phyloP scores from a whole-genome alignment of 53 echinoderm and acorn worm species.

The Crossaster papposus region DNA sequence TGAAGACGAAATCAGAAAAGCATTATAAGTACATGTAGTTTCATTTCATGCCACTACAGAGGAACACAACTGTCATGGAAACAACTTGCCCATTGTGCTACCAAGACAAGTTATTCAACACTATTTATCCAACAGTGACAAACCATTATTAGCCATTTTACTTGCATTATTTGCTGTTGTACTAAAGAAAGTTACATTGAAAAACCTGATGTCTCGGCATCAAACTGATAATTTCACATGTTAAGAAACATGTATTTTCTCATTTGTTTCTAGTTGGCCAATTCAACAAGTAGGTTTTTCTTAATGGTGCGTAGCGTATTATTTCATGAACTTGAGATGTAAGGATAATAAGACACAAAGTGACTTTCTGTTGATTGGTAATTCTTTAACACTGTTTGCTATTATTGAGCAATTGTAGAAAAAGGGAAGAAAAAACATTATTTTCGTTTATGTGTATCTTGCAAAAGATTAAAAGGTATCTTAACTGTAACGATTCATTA shows the following conservation, averaged over 20 bases:
- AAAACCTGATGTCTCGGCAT: too few species aligned
- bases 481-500: slow-evolving; percentile 23
- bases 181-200: too few species aligned
- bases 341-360: background rate
- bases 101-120: too few species aligned
- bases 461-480: slow-evolving; percentile 15
- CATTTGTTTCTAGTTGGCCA: background rate
- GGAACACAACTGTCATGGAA: too few species aligned
- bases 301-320: background rate
- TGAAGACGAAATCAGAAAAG: too few species aligned
- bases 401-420: background rate
- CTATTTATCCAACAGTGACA: too few species aligned
- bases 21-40: too few species aligned
- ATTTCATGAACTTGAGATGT: background rate
- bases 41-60: too few species aligned
- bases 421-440: background rate
- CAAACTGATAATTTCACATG: too few species aligned
- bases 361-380: background rate
- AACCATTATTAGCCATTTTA: too few species aligned
- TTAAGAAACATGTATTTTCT: background rate
- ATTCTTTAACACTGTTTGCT: background rate
- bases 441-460: slow-evolving; percentile 14
- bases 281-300: background rate
- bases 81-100: too few species aligned
- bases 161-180: too few species aligned